Conservation (phyloP, 2,797 vertebrate genomes). For the Mus minutoides region DNA sequence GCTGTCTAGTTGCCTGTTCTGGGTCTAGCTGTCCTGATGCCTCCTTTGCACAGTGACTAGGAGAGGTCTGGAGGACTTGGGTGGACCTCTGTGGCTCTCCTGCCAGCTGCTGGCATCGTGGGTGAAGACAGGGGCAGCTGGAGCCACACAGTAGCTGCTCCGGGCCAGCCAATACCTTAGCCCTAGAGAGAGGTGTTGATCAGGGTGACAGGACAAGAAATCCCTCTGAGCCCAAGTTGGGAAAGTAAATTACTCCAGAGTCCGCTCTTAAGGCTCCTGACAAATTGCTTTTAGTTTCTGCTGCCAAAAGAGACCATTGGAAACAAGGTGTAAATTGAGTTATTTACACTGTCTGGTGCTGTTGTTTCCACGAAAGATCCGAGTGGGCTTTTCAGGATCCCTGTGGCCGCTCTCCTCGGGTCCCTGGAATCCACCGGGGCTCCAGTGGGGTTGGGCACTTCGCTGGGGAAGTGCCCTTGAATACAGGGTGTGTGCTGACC, state of each 20-base stretch:
- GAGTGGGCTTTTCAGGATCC: constrained; percentile 60
- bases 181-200: constrained; percentile 51
- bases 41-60: not conserved
- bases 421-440: constrained; percentile 42
- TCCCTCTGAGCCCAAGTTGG: constrained; percentile 46
- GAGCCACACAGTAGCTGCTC: constrained; percentile 54
- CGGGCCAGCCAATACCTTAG: not conserved
- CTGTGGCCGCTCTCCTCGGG: not conserved
- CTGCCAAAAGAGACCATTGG: constrained; percentile 72
- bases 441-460: not conserved
- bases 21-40: not conserved
- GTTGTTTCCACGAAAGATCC: constrained; percentile 8
- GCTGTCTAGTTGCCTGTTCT: not conserved
- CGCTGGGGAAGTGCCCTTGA: constrained; percentile 23
- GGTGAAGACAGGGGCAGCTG: not conserved
- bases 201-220: constrained; percentile 14
- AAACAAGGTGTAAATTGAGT: constrained; percentile 73
- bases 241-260: constrained; percentile 68
- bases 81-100: not conserved
- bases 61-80: not conserved
- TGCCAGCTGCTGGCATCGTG: not conserved
- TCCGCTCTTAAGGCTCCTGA: constrained; percentile 66
- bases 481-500: constrained; percentile 50
- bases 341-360: constrained; percentile 63
- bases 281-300: constrained; percentile 70